Base-by-base conservation (phyloP, 2,888 invertebrate species). In the Phyto melanocephala region DNA sequence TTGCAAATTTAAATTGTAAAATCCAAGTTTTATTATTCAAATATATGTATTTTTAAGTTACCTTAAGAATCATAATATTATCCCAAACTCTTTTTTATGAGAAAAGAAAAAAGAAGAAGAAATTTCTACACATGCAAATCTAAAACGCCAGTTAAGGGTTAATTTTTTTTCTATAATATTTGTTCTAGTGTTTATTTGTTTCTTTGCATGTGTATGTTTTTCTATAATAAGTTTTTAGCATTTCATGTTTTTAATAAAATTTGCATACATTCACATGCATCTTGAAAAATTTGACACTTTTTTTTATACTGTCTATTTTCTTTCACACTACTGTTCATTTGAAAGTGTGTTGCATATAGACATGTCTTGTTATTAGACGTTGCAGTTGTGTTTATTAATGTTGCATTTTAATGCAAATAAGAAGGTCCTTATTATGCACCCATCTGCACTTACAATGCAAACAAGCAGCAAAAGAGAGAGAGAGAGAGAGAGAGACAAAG, bases 361-460 rank as follows among this genome's bases (percentile, higher is more conserved):
- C 50, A 42, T 62, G 1, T 52, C 6, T 50, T 50, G 42, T 52
- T 37, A 52, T 52, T 37, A n/a, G 22, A 42, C 28, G 17, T 42
- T 63, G 33, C 15, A 35, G 56, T 45, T 65, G 63, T 40, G 17
- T 68, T 75, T 63, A 20, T 56, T 70, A 40, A 22, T 50, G 33
- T 33, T 28, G 56, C 42, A 45, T 65, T 8, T 67, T 60, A 71
- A 76, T 76, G 71, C 37, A 60, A 65, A 65, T 42, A 15, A 54
- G 45, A 81, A 80, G 71, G 76, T 60, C 71, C 71, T 71, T 71
- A 52, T 50, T 45, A 52, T 33, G 42, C 28, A 62, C 22, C 15
- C 50, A 50, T 37, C 17, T 42, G 7, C 6, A 20, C 7, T 7
- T 2, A n/a, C 10, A 24, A 6, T 0, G 15, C 17, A n/a, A 10